Conservation (phyloP, 2,797 vertebrate genomes). For the Scolopax bukidnonensis region DNA sequence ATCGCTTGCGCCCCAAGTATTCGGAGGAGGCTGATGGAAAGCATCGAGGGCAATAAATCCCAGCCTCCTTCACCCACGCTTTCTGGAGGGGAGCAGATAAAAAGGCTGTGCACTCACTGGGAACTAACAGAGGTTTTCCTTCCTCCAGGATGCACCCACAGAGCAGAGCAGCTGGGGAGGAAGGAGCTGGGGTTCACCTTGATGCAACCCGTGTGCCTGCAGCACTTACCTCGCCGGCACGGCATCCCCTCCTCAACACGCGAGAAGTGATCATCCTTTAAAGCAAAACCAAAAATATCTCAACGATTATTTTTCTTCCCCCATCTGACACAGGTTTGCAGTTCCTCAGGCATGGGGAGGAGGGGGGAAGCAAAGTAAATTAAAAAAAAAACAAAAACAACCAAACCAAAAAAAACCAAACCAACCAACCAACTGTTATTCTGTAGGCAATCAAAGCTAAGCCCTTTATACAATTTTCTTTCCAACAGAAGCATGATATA, state of each 20-base stretch:
- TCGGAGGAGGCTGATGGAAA: neutral
- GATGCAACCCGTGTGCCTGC: neutral
- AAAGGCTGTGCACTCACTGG: neutral
- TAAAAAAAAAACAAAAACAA: neutral
- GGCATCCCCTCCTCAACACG: neutral
- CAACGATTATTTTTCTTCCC: neutral
- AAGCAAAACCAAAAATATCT: conserved; percentile 43
- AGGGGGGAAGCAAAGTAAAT: neutral
- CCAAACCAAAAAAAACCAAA: too few relatives aligned
- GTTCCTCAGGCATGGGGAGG: conserved; percentile 34
- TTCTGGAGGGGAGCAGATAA: neutral
- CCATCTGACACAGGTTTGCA: conserved; percentile 38
- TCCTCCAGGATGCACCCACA: neutral
- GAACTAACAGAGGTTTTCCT: neutral
- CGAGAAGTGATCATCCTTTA: neutral
- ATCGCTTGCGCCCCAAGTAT: neutral
- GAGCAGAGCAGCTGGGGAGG: neutral
- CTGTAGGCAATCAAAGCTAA: conserved; percentile 14
- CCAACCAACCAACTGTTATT: neutral
- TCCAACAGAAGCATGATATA: conserved; percentile 6
- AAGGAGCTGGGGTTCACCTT: neutral
- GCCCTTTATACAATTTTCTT: neutral
- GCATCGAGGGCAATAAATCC: neutral
- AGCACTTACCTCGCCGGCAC: conserved; percentile 32
- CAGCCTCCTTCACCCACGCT: neutral